Conservation (phyloP, 2,797 vertebrate species). For the Acipenser ruthenus region DNA sequence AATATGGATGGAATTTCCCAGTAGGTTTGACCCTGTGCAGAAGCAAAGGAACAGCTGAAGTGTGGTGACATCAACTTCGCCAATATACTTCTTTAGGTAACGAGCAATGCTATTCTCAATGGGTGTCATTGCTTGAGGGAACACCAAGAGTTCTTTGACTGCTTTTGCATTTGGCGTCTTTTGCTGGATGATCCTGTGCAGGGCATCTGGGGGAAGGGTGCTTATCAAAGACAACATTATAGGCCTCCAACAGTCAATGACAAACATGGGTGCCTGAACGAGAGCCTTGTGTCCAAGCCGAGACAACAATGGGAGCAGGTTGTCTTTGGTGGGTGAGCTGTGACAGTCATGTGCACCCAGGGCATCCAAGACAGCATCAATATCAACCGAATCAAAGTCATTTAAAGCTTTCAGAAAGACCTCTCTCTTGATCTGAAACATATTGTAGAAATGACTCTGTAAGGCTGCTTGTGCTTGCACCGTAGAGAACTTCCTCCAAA, state of each 20-base stretch:
- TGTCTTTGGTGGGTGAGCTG: slow-evolving; percentile 19
- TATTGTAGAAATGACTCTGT: slow-evolving; percentile 12
- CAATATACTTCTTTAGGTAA: too few species aligned
- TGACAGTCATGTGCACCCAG: slow-evolving; percentile 25
- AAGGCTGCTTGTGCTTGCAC: slow-evolving; percentile 19
- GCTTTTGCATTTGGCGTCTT: slow-evolving; percentile 19
- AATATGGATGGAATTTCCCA: slow-evolving; percentile 9
- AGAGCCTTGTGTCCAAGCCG: slow-evolving; percentile 29
- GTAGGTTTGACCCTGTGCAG: slow-evolving; percentile 18
- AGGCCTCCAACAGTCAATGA: slow-evolving; percentile 26
- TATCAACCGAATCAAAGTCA: slow-evolving; percentile 21
- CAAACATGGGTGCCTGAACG: slow-evolving; percentile 25
- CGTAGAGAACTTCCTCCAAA: slow-evolving; percentile 20
- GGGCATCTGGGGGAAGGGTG: slow-evolving; percentile 6
- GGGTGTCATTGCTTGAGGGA: slow-evolving; percentile 16
- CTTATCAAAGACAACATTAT: slow-evolving; percentile 15
- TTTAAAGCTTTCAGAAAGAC: slow-evolving; percentile 13
- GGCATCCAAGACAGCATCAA: slow-evolving; percentile 16
- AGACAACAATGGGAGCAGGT: slow-evolving; percentile 16
- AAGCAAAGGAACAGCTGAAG: slow-evolving; percentile 22
- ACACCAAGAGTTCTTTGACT: slow-evolving; percentile 20
- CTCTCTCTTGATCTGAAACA: slow-evolving; percentile 14
- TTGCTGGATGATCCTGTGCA: slow-evolving; percentile 9
- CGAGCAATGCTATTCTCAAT: slow-evolving; percentile 11
- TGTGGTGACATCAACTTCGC: too few species aligned